A percentile compares a stretch with the other conserved stretches of the same genome.
phyloP scores from a whole-genome alignment of 1,140 invertebrate genomes.

The Lepidurus arcticus region DNA sequence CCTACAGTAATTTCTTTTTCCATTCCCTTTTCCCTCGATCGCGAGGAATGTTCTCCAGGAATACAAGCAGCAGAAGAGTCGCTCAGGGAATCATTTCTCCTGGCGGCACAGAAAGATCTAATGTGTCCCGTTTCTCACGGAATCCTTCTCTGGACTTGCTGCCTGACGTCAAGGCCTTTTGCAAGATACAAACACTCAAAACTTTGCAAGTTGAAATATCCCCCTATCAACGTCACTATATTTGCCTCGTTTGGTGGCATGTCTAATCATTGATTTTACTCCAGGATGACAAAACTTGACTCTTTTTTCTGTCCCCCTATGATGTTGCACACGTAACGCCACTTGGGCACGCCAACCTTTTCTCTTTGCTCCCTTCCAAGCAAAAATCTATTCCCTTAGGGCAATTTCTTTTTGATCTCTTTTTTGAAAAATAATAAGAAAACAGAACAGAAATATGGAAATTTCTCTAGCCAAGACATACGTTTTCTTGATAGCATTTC shows the following conservation, averaged over 20 bases:
- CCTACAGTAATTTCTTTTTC: no score
- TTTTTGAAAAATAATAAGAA: not conserved
- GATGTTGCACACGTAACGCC: not conserved
- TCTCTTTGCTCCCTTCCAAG: not conserved
- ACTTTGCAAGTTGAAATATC: not conserved
- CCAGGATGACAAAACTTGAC: not conserved
- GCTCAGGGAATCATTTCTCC: no score
- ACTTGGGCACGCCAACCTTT: not conserved
- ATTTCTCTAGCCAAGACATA: not conserved
- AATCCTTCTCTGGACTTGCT: not conserved
- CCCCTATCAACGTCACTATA: not conserved
- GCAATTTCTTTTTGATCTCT: not conserved
- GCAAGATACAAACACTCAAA: not conserved
- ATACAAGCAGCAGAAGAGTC: no score
- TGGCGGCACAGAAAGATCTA: not conserved
- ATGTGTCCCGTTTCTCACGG: not conserved
- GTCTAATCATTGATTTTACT: slow-evolving; percentile 9
- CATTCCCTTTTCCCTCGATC: no score
- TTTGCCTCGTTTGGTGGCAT: not conserved
- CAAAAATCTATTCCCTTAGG: not conserved
- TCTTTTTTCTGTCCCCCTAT: not conserved
- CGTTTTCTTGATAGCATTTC: not conserved
- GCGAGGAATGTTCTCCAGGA: no score
- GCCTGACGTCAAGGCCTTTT: not conserved
- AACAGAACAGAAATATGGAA: not conserved